phyloP scores from a whole-genome alignment of 1,140 invertebrate genomes.

The Piezodorus guildinii region DNA sequence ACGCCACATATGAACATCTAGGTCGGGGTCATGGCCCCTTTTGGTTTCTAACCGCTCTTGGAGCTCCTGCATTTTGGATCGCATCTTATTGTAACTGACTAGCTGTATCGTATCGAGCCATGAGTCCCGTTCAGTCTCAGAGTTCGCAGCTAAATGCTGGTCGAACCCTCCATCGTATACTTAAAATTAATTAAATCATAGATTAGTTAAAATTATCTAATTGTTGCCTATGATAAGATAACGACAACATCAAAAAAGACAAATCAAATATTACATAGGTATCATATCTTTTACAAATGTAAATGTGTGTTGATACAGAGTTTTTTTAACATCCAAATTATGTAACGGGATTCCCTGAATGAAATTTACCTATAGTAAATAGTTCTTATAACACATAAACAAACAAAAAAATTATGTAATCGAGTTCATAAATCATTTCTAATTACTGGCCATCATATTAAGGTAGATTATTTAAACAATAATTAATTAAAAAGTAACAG shows the following conservation, averaged over 20 bases:
- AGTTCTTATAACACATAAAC: too few species aligned
- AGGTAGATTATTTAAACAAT: too few species aligned
- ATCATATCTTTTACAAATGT: too few species aligned
- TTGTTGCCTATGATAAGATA: neutral
- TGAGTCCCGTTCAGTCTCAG: constrained; percentile 66
- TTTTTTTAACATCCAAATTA: too few species aligned
- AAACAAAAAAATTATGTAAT: too few species aligned
- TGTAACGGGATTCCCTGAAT: too few species aligned
- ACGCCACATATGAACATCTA: constrained; percentile 56
- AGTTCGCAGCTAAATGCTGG: constrained; percentile 64
- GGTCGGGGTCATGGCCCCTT: constrained; percentile 46
- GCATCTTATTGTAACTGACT: constrained; percentile 73
- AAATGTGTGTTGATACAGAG: too few species aligned
- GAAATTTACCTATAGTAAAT: too few species aligned
- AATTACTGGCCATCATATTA: too few species aligned
- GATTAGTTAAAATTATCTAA: neutral
- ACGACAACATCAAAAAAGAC: neutral
- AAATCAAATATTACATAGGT: too few species aligned
- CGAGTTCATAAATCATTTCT: too few species aligned
- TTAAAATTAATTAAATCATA: constrained; percentile 33
- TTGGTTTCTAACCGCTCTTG: constrained; percentile 35
- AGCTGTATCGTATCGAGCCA: constrained; percentile 79
- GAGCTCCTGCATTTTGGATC: constrained; percentile 57
- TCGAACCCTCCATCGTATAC: constrained; percentile 71
- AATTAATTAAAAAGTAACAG: too few species aligned